Evolutionary conservation across 64 coral and sea anemone species (phyloP).

Genomic region (Acropora tenuis): DNA sequence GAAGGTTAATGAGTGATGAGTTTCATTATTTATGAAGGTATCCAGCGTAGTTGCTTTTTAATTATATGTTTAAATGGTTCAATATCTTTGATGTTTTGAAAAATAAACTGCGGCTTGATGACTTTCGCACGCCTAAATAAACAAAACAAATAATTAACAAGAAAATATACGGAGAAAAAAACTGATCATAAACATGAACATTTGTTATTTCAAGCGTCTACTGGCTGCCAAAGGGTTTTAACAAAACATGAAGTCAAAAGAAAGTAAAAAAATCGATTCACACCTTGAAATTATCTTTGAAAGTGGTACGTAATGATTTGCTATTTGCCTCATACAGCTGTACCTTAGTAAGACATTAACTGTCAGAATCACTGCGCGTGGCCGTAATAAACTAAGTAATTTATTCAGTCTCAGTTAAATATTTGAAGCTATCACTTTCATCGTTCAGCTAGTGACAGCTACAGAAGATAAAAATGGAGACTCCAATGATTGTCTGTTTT

Average conservation of each 20-base stretch:
- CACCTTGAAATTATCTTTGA: background rate
- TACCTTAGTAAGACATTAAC: background rate
- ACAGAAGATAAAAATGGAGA: background rate
- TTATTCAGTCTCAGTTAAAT: background rate
- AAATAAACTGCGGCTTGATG: background rate
- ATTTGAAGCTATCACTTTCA: background rate
- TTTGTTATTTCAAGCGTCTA: too few species aligned
- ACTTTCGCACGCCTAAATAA: too few species aligned
- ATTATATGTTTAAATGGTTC: background rate
- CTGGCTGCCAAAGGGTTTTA: background rate
- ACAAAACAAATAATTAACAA: too few species aligned
- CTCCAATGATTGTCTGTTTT: background rate
- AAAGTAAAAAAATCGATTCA: background rate
- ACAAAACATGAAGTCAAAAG: background rate
- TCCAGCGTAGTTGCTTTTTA: background rate
- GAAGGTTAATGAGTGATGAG: background rate
- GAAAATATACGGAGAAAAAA: too few species aligned
- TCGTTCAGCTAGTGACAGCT: background rate
- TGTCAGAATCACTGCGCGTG: background rate
- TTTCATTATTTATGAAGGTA: background rate
- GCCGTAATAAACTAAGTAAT: background rate
- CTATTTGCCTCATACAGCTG: background rate
- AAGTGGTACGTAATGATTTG: background rate
- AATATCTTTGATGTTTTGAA: background rate
- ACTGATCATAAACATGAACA: too few species aligned